Conservation (phyloP, 2,113 vertebrate species). For the Rhagologus leucostigma region DNA sequence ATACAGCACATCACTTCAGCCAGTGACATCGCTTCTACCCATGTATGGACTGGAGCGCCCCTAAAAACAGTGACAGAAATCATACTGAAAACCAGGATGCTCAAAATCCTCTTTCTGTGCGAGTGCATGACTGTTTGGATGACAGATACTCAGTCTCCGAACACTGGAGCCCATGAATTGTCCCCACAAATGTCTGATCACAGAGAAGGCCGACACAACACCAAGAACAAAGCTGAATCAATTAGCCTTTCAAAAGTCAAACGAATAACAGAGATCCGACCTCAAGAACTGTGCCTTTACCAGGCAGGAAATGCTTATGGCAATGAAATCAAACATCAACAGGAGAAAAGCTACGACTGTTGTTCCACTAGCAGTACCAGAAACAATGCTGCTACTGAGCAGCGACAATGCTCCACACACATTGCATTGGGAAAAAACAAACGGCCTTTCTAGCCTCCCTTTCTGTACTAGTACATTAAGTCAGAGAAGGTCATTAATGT, state of each 20-base stretch:
- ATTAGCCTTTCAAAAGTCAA: background rate
- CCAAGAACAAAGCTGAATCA: background rate
- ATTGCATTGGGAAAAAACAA: background rate
- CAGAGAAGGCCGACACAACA: background rate
- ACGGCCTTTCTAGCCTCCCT: background rate
- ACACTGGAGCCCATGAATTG: background rate
- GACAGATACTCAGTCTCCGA: background rate
- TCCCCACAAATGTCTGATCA: background rate
- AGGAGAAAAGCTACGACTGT: background rate
- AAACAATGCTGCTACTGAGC: background rate
- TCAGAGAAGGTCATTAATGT: background rate
- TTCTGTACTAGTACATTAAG: background rate
- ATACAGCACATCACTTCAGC: background rate
- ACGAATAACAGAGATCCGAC: background rate
- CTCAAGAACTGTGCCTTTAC: background rate
- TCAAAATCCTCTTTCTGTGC: background rate
- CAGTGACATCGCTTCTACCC: background rate
- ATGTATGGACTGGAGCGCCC: background rate
- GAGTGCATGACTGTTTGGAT: background rate
- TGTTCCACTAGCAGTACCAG: background rate
- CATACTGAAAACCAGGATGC: background rate
- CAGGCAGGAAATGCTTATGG: background rate
- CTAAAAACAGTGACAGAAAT: background rate
- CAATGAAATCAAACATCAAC: background rate
- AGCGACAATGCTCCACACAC: accelerated